Base-by-base conservation (phyloP, 2,113 vertebrate species). In the Plotosus lineatus region DNA sequence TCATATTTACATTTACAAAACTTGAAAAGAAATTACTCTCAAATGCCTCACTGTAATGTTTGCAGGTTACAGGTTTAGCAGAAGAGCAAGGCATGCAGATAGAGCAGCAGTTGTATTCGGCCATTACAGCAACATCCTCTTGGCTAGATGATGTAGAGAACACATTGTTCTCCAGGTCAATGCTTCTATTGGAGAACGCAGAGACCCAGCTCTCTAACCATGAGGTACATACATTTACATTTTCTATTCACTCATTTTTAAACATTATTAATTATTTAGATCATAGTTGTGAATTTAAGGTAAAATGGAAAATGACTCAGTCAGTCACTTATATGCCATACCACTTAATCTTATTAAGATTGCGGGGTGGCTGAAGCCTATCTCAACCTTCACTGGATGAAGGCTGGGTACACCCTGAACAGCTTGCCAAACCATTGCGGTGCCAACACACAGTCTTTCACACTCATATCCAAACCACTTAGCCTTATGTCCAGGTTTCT, bases 131-230 rank as follows among this genome's bases (percentile, higher is more conserved):
- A 0, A 92, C 95, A 1, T 97, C 96, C 0, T 78, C 91, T 4
- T 99, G 98, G 97, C 77, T 99, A 80, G 96, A 98, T 87, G 86
- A 91, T 10, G 94, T 97, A 9, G 97, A 99, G 86, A 95, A 96
- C 73, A 92, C 82, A 15, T 89, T 98, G 21, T 96, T 99, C 80
- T 93, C 95, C 73, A 91, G 95, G 77, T 93, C 95, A 21, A 90
- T 94, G 50, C 89, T 96, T 38, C 90, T 96, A 51, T 94, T 95
- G 31, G 96, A 98, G 83, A 94, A 96, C 86, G 92, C 94, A 2
- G 94, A 98, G 90, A 89, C 92, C 0, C 95, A 96, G 44, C 94
- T 99, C 46, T 92, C 87, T 79, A 93, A 94, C 74, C 93, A 97
- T 51, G 96, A 98, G 93, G 98, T 98, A 78, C 78, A 86, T 50